Percentiles rank a stretch among this genome's conserved stretches.
Evolutionary conservation across 2,888 invertebrate genomes (phyloP).

Genomic region (Galerucella calmariensis): DNA sequence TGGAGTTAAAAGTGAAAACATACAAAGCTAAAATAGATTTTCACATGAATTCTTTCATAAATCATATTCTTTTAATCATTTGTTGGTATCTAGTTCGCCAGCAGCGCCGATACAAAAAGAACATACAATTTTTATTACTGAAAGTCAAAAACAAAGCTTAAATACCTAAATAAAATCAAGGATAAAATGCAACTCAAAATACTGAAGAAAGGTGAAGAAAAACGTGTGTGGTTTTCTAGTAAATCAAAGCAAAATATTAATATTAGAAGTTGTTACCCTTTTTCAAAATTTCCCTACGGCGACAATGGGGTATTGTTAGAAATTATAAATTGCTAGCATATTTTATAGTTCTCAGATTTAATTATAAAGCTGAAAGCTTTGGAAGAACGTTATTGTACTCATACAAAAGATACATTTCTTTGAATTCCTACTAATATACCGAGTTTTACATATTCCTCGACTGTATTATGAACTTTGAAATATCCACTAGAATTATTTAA

Average conservation of each 20-base stretch:
- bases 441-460: background rate
- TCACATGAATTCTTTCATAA: constrained; percentile 7
- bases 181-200: too few species aligned
- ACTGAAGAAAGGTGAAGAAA: too few species aligned
- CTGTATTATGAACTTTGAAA: too few species aligned
- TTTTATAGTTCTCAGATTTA: background rate
- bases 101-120: background rate
- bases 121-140: background rate
- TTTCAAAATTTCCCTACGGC: background rate
- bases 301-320: background rate
- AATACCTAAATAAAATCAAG: background rate
- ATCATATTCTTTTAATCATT: constrained; percentile 4
- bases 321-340: background rate
- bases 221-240: too few species aligned
- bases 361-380: constrained; percentile 1
- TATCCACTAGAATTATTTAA: too few species aligned
- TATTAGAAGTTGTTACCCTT: background rate
- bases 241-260: too few species aligned
- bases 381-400: background rate
- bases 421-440: background rate
- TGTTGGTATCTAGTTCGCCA: constrained; percentile 4
- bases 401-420: background rate
- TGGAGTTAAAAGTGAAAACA: constrained; percentile 4
- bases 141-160: background rate
- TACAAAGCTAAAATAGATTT: background rate